These are phyloP conservation scores for Formica aserva DNA, from an alignment of 2,888 invertebrate genomes.

Conservation along the genomic window DNA sequence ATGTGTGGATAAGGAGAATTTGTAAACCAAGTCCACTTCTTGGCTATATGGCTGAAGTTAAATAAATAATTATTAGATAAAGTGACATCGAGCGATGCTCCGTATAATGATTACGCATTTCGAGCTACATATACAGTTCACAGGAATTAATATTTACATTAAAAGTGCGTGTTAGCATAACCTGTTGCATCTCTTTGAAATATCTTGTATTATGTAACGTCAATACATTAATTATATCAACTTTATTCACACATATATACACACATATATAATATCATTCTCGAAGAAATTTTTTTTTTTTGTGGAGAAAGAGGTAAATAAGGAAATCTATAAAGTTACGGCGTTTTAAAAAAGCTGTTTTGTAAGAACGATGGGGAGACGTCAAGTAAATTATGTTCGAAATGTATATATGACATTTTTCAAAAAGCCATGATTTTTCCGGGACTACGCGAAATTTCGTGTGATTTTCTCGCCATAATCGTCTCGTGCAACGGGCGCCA, in stretches of 20 bases:
- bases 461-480: constrained; percentile 39
- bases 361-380: not conserved
- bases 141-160: constrained; percentile 27
- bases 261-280: not conserved
- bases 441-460: constrained; percentile 1
- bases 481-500: constrained; percentile 23
- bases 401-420: not conserved
- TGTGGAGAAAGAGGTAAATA: not conserved
- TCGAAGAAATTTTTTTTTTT: not conserved
- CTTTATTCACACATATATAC: not conserved
- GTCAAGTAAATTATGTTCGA: not conserved
- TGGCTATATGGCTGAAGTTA: too few relatives aligned
- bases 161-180: constrained; percentile 15
- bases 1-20: too few relatives aligned
- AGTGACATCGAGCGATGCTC: not conserved
- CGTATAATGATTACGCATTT: constrained; percentile 1
- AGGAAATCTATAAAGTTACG: not conserved
- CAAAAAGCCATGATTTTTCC: not conserved
- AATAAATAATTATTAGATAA: too few relatives aligned
- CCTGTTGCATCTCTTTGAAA: constrained; percentile 20
- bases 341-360: not conserved
- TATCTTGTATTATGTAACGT: constrained; percentile 16
- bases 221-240: constrained; percentile 9
- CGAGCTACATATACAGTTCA: not conserved
- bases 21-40: too few relatives aligned